Evolutionary conservation across 2,888 invertebrate genomes (phyloP).

Genomic region (Calameuta idolon): DNA sequence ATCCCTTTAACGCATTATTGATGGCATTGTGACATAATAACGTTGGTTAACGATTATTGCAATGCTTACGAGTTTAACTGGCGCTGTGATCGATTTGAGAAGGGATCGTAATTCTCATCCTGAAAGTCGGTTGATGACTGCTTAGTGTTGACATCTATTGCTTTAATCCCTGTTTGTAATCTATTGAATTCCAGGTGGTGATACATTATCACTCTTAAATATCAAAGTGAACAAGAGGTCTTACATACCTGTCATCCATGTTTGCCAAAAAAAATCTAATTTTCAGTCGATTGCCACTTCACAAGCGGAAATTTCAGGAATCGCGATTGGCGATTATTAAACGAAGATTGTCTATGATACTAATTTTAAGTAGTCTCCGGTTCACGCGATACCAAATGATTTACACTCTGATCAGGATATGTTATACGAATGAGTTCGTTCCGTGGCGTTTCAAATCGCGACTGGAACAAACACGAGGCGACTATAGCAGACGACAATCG

Average conservation of each 20-base stretch:
- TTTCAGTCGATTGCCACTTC: background rate
- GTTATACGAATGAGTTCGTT: background rate
- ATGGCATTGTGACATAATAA: background rate
- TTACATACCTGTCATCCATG: background rate
- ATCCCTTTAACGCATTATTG: constrained; percentile 71
- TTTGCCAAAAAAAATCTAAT: background rate
- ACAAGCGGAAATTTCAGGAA: background rate
- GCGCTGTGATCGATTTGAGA: constrained; percentile 73
- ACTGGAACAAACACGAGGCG: background rate
- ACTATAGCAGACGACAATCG: background rate
- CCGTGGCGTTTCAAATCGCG: background rate
- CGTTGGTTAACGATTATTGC: background rate
- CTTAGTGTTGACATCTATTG: background rate
- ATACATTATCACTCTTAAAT: background rate
- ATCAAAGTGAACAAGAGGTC: background rate
- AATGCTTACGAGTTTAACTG: constrained; percentile 75
- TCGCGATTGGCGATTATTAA: background rate
- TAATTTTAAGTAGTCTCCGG: background rate
- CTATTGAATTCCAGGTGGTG: background rate
- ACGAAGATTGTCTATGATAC: background rate
- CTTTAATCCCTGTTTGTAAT: background rate
- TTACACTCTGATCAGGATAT: background rate
- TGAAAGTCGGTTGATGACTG: constrained; percentile 37
- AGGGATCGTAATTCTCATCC: constrained; percentile 74
- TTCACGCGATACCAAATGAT: background rate